Percentiles rank a stretch among this genome's conserved stretches.
Evolutionary conservation across 1,140 invertebrate species (phyloP).

Genomic region (Telenomus remus): DNA sequence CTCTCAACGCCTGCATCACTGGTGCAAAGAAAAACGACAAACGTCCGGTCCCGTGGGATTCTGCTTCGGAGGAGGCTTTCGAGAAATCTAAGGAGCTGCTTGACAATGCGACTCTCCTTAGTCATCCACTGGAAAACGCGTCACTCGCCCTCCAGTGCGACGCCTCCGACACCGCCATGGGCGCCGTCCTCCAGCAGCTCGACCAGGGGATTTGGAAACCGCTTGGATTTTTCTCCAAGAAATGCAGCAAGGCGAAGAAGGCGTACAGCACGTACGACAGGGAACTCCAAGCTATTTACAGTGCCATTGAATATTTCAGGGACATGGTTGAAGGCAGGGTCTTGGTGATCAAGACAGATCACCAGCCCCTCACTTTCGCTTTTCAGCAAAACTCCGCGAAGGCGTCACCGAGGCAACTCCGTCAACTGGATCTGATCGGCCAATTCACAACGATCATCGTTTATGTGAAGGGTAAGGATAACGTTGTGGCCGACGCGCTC

Average conservation of each 20-base stretch:
- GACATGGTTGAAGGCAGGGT: conserved; percentile 68
- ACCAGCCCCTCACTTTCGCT: conserved; percentile 66
- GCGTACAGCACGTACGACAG: conserved; percentile 62
- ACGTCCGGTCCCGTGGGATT: conserved; percentile 44
- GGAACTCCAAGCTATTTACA: conserved; percentile 58
- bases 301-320: conserved; percentile 57
- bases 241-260: conserved; percentile 61
- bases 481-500: too few relatives aligned
- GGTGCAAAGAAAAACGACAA: conserved; percentile 53
- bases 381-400: conserved; percentile 61
- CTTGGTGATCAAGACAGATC: conserved; percentile 67
- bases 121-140: conserved; percentile 29
- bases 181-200: conserved; percentile 7
- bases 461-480: too few relatives aligned
- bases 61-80: conserved; percentile 41
- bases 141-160: conserved; percentile 43
- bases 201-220: conserved; percentile 3
- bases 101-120: conserved; percentile 55
- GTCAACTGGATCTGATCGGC: too few relatives aligned
- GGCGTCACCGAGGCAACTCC: background rate
- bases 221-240: too few relatives aligned
- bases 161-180: conserved; percentile 59
- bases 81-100: conserved; percentile 31
- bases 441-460: too few relatives aligned
- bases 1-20: background rate